phyloP scores from a whole-genome alignment of 2,888 invertebrate species.

The Gymnosoma rotundatum region DNA sequence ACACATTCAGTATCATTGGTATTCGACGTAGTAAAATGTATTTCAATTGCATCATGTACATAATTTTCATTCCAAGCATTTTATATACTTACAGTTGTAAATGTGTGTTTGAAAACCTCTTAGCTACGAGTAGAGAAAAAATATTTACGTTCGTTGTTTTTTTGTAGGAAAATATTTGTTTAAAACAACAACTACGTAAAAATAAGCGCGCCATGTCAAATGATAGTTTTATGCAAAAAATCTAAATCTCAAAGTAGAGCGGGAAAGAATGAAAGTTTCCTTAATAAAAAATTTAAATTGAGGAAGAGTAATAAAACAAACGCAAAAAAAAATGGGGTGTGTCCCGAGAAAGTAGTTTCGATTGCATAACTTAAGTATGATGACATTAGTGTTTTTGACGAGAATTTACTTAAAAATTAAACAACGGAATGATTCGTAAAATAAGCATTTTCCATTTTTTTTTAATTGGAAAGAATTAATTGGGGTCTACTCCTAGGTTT shows the following conservation, averaged over 20 bases:
- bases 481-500: too few relatives aligned
- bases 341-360: constrained; percentile 24
- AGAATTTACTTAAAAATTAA: too few relatives aligned
- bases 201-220: constrained; percentile 65
- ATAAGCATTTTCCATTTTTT: too few relatives aligned
- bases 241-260: constrained; percentile 32
- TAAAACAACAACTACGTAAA: constrained; percentile 34
- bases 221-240: constrained; percentile 27
- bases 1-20: constrained; percentile 38
- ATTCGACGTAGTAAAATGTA: constrained; percentile 61
- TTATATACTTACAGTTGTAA: constrained; percentile 48
- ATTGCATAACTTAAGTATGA: neutral
- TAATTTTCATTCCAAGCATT: constrained; percentile 53
- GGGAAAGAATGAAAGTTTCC: constrained; percentile 50
- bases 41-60: constrained; percentile 52
- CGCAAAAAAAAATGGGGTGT: constrained; percentile 55
- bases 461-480: too few relatives aligned
- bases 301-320: constrained; percentile 28
- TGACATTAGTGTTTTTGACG: too few relatives aligned
- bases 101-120: constrained; percentile 44
- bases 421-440: too few relatives aligned
- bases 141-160: constrained; percentile 51
- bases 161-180: constrained; percentile 34
- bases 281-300: constrained; percentile 37
- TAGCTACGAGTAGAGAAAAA: constrained; percentile 50